These are phyloP conservation scores for Cheilosia vernalis DNA, from an alignment of 2,888 invertebrate species.

Conservation along the genomic window DNA sequence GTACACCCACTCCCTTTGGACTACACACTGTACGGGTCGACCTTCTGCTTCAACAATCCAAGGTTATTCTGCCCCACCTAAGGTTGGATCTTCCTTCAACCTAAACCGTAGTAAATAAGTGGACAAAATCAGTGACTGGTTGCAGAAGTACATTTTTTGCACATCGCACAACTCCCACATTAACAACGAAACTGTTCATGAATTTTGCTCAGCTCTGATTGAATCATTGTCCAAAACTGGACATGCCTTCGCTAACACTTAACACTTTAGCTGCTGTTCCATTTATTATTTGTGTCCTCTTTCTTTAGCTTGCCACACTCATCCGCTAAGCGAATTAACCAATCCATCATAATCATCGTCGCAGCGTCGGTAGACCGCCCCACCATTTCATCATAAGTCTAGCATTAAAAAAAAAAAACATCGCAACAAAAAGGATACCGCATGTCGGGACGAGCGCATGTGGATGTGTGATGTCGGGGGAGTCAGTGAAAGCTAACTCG, in stretches of 20 bases:
- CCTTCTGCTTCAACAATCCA: too few relatives aligned
- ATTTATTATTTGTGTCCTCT: slow-evolving; percentile 18
- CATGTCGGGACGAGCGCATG: not conserved
- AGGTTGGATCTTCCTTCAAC: too few relatives aligned
- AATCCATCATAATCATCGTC: slow-evolving; percentile 73
- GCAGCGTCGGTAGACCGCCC: slow-evolving; percentile 28
- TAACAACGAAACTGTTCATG: too few relatives aligned
- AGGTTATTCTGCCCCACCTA: too few relatives aligned
- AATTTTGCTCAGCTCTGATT: slow-evolving; percentile 56
- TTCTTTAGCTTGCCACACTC: slow-evolving; percentile 1
- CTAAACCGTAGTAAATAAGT: too few relatives aligned
- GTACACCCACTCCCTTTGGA: too few relatives aligned
- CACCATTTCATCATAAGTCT: slow-evolving; percentile 13
- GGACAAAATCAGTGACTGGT: too few relatives aligned
- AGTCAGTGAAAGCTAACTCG: slow-evolving; percentile 28
- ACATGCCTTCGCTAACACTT: slow-evolving; percentile 61
- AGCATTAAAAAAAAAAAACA: slow-evolving; percentile 3
- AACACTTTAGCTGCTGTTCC: slow-evolving; percentile 58
- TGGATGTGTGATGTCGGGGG: slow-evolving; percentile 1
- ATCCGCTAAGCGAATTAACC: slow-evolving; percentile 67
- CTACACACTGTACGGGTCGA: accelerated
- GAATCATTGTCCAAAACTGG: slow-evolving; percentile 63
- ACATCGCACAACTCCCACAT: too few relatives aligned
- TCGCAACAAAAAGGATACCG: slow-evolving; percentile 32
- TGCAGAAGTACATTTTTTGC: too few relatives aligned